Evolutionary conservation across 2,888 invertebrate species (phyloP).

Genomic region (Isotomurus palustris): DNA sequence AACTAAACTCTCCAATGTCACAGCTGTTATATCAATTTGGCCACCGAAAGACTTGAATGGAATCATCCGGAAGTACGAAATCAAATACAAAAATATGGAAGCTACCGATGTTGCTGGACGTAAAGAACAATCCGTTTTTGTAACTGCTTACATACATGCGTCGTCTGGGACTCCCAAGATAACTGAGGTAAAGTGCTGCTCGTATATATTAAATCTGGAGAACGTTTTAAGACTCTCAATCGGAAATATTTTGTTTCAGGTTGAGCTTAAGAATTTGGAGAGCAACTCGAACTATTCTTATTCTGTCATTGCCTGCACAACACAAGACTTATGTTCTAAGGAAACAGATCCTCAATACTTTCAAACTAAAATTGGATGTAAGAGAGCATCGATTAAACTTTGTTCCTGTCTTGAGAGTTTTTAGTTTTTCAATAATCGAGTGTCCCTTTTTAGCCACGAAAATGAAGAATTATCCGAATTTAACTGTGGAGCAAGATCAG

Average conservation of each 20-base stretch:
- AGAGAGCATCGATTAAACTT: conserved; percentile 50
- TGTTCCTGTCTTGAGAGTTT: conserved; percentile 4
- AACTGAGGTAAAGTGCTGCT: too few relatives aligned
- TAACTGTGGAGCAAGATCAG: conserved; percentile 16
- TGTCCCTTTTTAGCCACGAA: conserved; percentile 23
- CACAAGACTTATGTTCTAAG: conserved; percentile 62
- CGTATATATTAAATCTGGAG: too few relatives aligned
- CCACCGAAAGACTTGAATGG: conserved; percentile 70
- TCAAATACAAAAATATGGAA: conserved; percentile 51
- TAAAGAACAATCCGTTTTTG: too few relatives aligned
- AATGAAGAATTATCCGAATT: conserved; percentile 18
- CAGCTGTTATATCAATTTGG: conserved; percentile 63
- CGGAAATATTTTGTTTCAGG: conserved; percentile 49
- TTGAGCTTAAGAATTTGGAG: conserved; percentile 51
- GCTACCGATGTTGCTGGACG: neutral
- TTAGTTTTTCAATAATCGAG: neutral
- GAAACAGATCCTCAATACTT: conserved; percentile 55
- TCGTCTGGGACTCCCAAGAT: too few relatives aligned
- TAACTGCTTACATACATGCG: too few relatives aligned
- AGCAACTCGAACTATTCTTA: conserved; percentile 66
- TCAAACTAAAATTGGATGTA: conserved; percentile 61
- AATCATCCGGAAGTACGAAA: conserved; percentile 62
- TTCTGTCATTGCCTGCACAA: conserved; percentile 67
- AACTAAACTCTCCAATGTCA: conserved; percentile 59
- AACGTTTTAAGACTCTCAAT: too few relatives aligned